Conservation (phyloP, 2,113 vertebrate genomes). For the Ictalurus furcatus region DNA sequence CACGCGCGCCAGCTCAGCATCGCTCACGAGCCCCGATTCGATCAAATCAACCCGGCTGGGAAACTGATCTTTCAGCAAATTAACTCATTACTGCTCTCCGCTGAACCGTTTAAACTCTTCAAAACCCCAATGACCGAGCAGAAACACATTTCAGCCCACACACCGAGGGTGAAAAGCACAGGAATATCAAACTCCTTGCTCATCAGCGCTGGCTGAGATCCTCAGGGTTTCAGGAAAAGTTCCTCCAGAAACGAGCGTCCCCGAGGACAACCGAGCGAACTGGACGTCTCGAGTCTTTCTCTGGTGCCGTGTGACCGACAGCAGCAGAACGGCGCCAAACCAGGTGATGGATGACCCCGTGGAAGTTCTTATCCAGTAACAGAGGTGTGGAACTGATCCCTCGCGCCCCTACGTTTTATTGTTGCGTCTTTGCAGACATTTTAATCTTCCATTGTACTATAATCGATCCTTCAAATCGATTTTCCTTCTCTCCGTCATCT, state of each 20-base stretch:
- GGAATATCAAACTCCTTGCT: background rate
- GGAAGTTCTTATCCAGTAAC: slow-evolving; percentile 3
- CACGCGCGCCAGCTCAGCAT: background rate
- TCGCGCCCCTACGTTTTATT: background rate
- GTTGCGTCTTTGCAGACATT: background rate
- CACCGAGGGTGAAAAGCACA: background rate
- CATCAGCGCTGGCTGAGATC: background rate
- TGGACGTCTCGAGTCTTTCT: background rate
- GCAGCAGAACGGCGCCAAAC: background rate
- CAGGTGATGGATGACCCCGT: slow-evolving; percentile 36
- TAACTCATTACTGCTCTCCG: slow-evolving; percentile 4
- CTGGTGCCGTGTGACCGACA: background rate
- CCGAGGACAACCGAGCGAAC: background rate
- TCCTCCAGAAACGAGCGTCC: background rate
- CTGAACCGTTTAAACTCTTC: background rate
- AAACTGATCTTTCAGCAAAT: background rate
- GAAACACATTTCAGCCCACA: background rate
- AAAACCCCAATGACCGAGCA: background rate
- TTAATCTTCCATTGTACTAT: background rate
- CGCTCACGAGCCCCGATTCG: background rate
- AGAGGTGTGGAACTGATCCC: background rate
- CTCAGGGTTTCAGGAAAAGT: background rate
- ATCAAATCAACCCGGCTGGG: background rate
- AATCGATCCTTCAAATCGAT: too few relatives aligned
- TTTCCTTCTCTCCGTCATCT: too few relatives aligned